phyloP scores from a whole-genome alignment of 2,888 invertebrate species.

The Mamestra brassicae region DNA sequence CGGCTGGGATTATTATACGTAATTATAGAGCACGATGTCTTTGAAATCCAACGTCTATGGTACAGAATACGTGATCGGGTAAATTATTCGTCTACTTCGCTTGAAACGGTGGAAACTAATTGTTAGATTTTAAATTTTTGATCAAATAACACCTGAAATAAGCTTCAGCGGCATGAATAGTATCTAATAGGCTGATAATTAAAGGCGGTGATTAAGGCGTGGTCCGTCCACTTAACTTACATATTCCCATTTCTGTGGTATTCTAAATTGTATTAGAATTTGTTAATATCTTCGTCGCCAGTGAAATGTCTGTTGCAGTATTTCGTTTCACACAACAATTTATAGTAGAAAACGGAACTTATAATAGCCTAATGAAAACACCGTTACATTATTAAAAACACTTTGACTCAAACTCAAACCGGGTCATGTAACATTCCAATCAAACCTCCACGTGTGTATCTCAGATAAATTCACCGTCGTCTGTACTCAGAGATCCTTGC shows the following conservation, averaged over 20 bases:
- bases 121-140: slow-evolving; percentile 84
- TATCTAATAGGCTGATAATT: slow-evolving; percentile 80
- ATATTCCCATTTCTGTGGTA: slow-evolving; percentile 61
- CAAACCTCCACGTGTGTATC: slow-evolving; percentile 58
- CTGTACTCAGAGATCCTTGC: slow-evolving; percentile 75
- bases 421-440: slow-evolving; percentile 35
- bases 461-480: slow-evolving; percentile 78
- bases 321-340: slow-evolving; percentile 30
- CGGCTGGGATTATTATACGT: slow-evolving; percentile 81
- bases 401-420: neutral
- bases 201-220: slow-evolving; percentile 77
- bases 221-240: slow-evolving; percentile 64
- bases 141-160: slow-evolving; percentile 90
- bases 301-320: slow-evolving; percentile 25
- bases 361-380: slow-evolving; percentile 3
- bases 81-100: slow-evolving; percentile 77
- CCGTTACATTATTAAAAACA: no score
- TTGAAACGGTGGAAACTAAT: slow-evolving; percentile 81
- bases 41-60: slow-evolving; percentile 81
- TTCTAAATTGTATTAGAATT: slow-evolving; percentile 56
- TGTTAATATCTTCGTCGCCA: slow-evolving; percentile 33
- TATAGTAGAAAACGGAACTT: slow-evolving; percentile 8
- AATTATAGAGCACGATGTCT: slow-evolving; percentile 83
- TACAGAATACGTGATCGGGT: slow-evolving; percentile 75
- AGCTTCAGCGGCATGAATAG: slow-evolving; percentile 80